Evolutionary conservation across 2,888 invertebrate species (phyloP).

Genomic region (Gibbula magus): DNA sequence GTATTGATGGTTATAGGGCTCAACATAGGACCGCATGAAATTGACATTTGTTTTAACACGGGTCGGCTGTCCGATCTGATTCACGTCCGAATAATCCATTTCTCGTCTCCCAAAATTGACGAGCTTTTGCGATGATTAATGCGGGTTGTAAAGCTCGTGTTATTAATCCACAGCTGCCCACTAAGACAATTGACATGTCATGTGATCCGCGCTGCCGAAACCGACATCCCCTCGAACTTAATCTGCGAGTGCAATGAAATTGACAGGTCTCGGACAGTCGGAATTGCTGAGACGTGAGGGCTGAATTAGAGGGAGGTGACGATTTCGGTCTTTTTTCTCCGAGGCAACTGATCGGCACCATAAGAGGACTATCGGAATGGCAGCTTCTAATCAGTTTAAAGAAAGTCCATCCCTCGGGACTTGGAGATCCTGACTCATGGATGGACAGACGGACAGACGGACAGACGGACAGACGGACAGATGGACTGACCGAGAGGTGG

Average conservation of each 20-base stretch:
- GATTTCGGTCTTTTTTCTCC: neutral
- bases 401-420: neutral
- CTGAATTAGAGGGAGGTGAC: neutral
- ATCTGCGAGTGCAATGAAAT: neutral
- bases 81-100: neutral
- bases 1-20: no score
- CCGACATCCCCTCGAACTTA: neutral
- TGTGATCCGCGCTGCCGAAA: neutral
- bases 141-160: neutral
- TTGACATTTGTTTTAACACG: no score
- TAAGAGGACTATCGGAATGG: neutral
- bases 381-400: neutral
- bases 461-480: neutral
- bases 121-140: neutral
- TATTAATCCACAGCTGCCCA: neutral
- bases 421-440: neutral
- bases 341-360: neutral
- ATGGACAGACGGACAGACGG: neutral
- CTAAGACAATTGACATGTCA: conserved; percentile 8
- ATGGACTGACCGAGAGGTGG: neutral
- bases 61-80: no score
- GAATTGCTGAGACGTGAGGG: neutral
- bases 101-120: neutral
- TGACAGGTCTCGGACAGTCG: neutral
- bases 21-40: no score